phyloP scores from a whole-genome alignment of 2,888 invertebrate species.

The Drosophila antonietae region DNA sequence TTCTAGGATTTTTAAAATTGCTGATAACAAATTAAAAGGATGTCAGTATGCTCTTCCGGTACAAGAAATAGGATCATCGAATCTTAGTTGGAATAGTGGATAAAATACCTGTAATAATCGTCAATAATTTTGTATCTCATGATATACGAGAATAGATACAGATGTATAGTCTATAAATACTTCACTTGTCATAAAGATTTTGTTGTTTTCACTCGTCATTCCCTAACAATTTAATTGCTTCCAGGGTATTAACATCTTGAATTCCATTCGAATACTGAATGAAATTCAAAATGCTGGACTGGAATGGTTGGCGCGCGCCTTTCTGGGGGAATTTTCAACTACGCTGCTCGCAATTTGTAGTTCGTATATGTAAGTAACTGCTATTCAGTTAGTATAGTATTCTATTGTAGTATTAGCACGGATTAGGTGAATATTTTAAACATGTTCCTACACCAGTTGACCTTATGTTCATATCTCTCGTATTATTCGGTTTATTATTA shows the following conservation, averaged over 20 bases:
- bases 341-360: conserved; percentile 34
- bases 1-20: not conserved
- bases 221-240: not conserved
- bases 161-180: not conserved
- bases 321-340: conserved; percentile 19
- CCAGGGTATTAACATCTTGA: not conserved
- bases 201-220: not conserved
- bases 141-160: not conserved
- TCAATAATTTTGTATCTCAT: too few species aligned
- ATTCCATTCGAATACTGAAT: conserved; percentile 16
- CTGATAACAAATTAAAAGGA: not conserved
- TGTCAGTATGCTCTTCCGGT: too few species aligned
- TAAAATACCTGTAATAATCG: not conserved
- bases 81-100: too few species aligned
- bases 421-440: conserved; percentile 34
- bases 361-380: conserved; percentile 26
- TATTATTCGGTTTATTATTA: conserved; percentile 17
- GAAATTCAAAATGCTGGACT: conserved; percentile 7
- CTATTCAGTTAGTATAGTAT: conserved; percentile 12
- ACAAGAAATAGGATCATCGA: not conserved
- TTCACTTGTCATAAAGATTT: not conserved
- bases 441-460: conserved; percentile 47
- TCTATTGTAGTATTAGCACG: conserved; percentile 10
- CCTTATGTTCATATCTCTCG: conserved; percentile 38
- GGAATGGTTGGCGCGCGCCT: conserved; percentile 11